Evolutionary conservation across 2,113 vertebrate genomes (phyloP).

Genomic region (Raphicerus campestris): DNA sequence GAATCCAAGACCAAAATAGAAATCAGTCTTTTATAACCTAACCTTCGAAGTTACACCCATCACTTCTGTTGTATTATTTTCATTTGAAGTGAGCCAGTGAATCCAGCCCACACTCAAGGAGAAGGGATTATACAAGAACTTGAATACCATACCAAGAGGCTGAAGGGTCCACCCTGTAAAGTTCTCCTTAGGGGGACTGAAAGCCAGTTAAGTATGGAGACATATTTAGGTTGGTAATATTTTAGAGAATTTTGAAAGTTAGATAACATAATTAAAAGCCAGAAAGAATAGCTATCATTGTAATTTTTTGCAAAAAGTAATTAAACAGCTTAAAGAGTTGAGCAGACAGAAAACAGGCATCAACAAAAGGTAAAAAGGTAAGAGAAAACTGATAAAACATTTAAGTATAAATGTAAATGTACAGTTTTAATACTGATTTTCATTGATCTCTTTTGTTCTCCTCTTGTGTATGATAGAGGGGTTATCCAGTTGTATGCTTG

Average conservation of each 20-base stretch:
- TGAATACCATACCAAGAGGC: not conserved
- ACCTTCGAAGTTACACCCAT: not conserved
- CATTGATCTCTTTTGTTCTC: not conserved
- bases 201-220: too few relatives aligned
- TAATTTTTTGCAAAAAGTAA: not conserved
- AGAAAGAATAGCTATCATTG: not conserved
- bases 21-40: not conserved
- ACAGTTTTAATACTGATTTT: not conserved
- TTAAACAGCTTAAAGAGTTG: not conserved
- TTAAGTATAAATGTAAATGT: not conserved
- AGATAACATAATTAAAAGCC: not conserved
- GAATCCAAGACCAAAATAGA: not conserved
- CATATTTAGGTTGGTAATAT: too few relatives aligned
- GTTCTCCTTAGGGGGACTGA: not conserved
- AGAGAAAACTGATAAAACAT: not conserved
- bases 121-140: not conserved
- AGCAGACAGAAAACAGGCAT: not conserved
- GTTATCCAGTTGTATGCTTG: not conserved
- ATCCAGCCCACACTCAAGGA: not conserved
- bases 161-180: not conserved
- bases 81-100: not conserved
- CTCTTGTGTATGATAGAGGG: not conserved
- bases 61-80: not conserved
- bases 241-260: not conserved
- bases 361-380: not conserved